Conservation (phyloP, 2,888 invertebrate genomes). For the Limnephilus marmoratus region DNA sequence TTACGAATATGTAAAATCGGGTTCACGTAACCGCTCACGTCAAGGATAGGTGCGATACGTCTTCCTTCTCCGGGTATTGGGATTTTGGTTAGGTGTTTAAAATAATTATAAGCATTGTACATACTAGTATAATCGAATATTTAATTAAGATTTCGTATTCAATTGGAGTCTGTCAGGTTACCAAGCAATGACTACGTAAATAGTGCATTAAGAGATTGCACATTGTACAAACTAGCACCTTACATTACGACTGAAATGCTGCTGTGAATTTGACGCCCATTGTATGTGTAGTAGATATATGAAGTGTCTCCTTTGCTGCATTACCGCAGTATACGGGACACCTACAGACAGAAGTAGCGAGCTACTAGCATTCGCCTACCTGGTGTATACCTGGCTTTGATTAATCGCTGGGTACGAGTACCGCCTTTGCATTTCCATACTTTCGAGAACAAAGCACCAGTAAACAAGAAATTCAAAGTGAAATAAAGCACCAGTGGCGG, state of each 20-base stretch:
- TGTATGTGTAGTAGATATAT: not conserved
- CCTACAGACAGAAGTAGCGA: not conserved
- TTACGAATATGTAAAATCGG: too few relatives aligned
- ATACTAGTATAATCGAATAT: too few relatives aligned
- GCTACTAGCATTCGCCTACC: not conserved
- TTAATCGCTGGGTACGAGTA: not conserved
- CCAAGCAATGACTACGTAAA: not conserved
- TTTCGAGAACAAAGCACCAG: not conserved
- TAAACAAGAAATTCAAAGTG: not conserved
- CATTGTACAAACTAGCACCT: not conserved
- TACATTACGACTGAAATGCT: not conserved
- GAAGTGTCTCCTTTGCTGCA: not conserved
- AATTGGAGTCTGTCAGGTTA: not conserved
- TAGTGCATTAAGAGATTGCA: not conserved
- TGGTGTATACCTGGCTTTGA: not conserved
- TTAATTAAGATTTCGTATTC: not conserved
- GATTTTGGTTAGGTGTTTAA: too few relatives aligned
- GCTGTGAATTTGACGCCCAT: not conserved
- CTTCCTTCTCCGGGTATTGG: too few relatives aligned
- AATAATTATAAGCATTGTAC: too few relatives aligned
- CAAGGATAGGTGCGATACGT: too few relatives aligned
- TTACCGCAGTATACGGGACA: not conserved
- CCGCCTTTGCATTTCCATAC: not conserved
- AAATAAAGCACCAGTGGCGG: not conserved
- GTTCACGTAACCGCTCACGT: too few relatives aligned